A percentile compares a stretch with the other conserved stretches of the same genome.
Evolutionary conservation across 2,113 vertebrate species (phyloP).

Genomic region (Myiopsitta monachus): DNA sequence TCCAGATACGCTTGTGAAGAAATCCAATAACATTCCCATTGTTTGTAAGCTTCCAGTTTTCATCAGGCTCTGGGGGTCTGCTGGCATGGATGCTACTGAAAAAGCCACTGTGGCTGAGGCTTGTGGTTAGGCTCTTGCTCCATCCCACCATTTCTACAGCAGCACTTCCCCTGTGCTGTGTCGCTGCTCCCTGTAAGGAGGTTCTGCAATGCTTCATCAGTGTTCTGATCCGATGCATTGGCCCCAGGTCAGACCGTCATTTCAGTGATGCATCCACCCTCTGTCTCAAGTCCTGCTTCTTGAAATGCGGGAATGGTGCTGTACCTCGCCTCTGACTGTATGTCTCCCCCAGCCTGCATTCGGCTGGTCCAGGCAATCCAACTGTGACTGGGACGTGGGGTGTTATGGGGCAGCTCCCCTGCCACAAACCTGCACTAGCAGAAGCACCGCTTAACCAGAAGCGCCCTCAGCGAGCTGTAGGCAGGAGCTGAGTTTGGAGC

Average conservation of each 20-base stretch:
- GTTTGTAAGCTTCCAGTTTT: not conserved
- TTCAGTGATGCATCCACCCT: rapidly evolving
- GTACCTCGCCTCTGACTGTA: not conserved
- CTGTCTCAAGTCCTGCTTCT: rapidly evolving
- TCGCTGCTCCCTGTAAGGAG: not conserved
- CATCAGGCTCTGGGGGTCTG: not conserved
- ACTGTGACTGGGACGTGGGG: rapidly evolving
- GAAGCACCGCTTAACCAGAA: not conserved
- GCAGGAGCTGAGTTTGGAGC: rapidly evolving
- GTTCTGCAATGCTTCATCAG: not conserved
- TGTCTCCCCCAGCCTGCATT: not conserved
- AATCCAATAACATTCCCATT: not conserved
- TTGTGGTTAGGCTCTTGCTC: not conserved
- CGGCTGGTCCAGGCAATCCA: not conserved
- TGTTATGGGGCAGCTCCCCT: rapidly evolving
- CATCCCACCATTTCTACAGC: not conserved
- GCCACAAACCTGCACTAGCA: not conserved
- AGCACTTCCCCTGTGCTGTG: not conserved
- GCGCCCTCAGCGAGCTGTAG: rapidly evolving
- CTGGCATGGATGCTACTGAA: not conserved
- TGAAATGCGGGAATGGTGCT: not conserved
- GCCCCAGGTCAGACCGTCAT: rapidly evolving
- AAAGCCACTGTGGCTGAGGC: not conserved
- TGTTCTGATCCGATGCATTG: not conserved
- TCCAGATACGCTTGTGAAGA: not conserved